These are phyloP conservation scores for Spondyliosoma cantharus DNA, from an alignment of 2,797 vertebrate genomes.

Conservation along the genomic window DNA sequence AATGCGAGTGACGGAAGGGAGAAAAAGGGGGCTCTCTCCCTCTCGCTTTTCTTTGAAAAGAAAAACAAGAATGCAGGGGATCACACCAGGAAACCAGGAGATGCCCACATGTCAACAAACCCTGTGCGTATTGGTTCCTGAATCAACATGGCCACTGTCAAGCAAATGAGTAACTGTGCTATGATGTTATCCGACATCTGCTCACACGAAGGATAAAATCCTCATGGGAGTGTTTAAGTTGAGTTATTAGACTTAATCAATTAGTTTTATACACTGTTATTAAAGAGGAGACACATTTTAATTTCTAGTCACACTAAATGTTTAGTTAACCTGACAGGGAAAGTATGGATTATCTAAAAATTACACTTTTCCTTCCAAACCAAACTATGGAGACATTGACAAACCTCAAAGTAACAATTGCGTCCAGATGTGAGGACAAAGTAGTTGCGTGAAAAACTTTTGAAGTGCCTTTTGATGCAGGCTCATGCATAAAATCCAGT, in stretches of 20 bases:
- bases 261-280: constrained; percentile 15
- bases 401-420: constrained; percentile 81
- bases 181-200: constrained; percentile 59
- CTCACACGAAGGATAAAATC: constrained; percentile 29
- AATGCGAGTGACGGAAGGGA: constrained; percentile 61
- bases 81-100: constrained; percentile 78
- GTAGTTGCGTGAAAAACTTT: constrained; percentile 59
- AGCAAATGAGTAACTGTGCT: constrained; percentile 52
- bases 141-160: constrained; percentile 66
- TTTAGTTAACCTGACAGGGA: constrained; percentile 39
- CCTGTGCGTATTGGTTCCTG: constrained; percentile 52
- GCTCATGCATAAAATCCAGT: constrained; percentile 73
- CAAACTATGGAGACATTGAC: constrained; percentile 58
- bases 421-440: constrained; percentile 84
- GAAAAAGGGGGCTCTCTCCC: constrained; percentile 61
- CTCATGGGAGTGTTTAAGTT: constrained; percentile 22
- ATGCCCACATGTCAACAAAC: constrained; percentile 78
- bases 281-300: constrained; percentile 13
- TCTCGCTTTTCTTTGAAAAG: constrained; percentile 58
- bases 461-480: constrained; percentile 76
- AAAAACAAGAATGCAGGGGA: constrained; percentile 74
- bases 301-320: constrained; percentile 13
- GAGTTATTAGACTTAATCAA: constrained; percentile 31
- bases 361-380: constrained; percentile 48
- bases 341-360: constrained; percentile 57